These are phyloP conservation scores for Acleris sparsana DNA, from an alignment of 2,888 invertebrate genomes.

Conservation along the genomic window DNA sequence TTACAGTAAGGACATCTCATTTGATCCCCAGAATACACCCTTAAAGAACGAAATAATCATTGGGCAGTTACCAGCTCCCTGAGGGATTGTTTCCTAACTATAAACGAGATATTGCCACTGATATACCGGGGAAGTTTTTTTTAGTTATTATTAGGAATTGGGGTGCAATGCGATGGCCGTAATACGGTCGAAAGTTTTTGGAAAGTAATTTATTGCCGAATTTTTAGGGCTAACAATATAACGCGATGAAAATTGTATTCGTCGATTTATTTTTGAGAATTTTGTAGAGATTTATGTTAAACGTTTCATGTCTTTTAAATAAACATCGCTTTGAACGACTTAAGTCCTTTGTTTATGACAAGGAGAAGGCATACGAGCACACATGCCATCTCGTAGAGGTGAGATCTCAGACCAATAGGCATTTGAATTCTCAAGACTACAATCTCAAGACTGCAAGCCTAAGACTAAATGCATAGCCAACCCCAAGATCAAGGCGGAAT, in stretches of 20 bases:
- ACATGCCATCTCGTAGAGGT: too few relatives aligned
- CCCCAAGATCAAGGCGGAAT: too few relatives aligned
- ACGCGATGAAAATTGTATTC: neutral
- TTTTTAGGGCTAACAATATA: conserved; percentile 6
- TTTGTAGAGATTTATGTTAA: too few relatives aligned
- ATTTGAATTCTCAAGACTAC: too few relatives aligned
- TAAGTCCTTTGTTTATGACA: too few relatives aligned
- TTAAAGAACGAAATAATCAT: conserved; percentile 75
- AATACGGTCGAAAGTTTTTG: conserved; percentile 26
- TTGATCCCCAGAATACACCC: conserved; percentile 50
- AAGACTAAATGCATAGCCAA: too few relatives aligned
- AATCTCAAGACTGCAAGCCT: too few relatives aligned
- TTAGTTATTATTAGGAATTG: conserved; percentile 58
- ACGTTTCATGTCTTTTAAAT: too few relatives aligned
- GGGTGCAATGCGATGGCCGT: conserved; percentile 32
- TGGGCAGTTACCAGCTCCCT: conserved; percentile 74
- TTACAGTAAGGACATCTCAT: conserved; percentile 6
- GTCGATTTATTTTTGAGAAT: neutral
- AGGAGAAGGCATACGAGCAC: too few relatives aligned
- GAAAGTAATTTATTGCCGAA: conserved; percentile 26
- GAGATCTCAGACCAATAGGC: too few relatives aligned
- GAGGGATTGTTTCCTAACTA: conserved; percentile 71
- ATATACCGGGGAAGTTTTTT: conserved; percentile 61
- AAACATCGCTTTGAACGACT: too few relatives aligned
- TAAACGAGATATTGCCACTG: conserved; percentile 69